Conservation (phyloP, 2,113 vertebrate species). For the Prinia subflava region DNA sequence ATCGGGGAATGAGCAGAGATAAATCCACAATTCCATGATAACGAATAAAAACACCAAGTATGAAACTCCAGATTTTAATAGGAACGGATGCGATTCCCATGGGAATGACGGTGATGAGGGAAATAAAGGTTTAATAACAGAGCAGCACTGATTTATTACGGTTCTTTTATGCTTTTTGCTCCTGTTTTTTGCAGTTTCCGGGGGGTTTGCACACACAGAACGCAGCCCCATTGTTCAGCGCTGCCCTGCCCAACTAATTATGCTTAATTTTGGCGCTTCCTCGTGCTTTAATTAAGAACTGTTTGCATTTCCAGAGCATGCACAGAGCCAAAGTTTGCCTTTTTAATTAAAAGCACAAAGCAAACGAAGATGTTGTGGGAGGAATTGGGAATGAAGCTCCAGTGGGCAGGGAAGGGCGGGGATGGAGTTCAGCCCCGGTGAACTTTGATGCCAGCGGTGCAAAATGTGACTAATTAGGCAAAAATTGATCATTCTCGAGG, state of each 20-base stretch:
- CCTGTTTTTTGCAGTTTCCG: background rate
- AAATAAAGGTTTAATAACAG: background rate
- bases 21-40: background rate
- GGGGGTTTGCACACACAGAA: background rate
- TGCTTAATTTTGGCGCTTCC: conserved; percentile 40
- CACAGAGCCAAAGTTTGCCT: conserved; percentile 51
- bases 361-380: conserved; percentile 32
- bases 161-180: background rate
- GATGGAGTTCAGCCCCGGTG: background rate
- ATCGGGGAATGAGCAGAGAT: background rate
- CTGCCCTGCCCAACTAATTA: background rate
- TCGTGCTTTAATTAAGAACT: conserved; percentile 62
- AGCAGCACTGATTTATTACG: background rate
- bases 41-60: background rate
- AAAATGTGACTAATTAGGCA: conserved; percentile 10
- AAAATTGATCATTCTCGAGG: background rate
- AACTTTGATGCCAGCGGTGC: conserved; percentile 21
- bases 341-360: conserved; percentile 70
- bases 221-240: background rate
- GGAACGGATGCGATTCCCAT: background rate
- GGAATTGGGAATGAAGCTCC: conserved; percentile 36
- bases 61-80: background rate
- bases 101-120: background rate
- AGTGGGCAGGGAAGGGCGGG: background rate
- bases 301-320: conserved; percentile 49